Evolutionary conservation across 2,113 vertebrate species (phyloP), one percentile per base, ranked within the genome.

Genomic region (Ammospiza caudacuta): DNA sequence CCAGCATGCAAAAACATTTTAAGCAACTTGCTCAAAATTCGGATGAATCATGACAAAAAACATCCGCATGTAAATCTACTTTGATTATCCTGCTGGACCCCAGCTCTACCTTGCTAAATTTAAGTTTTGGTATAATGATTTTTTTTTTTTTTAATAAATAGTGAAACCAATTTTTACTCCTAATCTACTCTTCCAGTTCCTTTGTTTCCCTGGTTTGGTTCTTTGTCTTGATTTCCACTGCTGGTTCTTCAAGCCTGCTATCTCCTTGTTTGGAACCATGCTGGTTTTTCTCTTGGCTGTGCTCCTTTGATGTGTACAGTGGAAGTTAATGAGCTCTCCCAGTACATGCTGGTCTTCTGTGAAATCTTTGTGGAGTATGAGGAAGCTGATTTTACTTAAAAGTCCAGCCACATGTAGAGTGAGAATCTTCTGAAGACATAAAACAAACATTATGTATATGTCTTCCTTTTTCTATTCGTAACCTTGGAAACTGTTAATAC

Each of bases 401-500:
- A 96, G 87, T 94, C 62, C 49, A 89, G 74, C 73, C 61, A 61
- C 86, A 87, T 44, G 44, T 84, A 49, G 80, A 92, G 86, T 72
- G 41, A 59, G 57, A 90, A 61, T 81, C 76, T 92, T 95, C 73
- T 89, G 73, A 95, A 95, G 61, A 91, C 31, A 18, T 74, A 43
- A 95, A 95, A 74, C 52, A 92, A 95, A 75, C 14, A 31, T 89
- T 94, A 94, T 86, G 79, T 76, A 43, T 94, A 89, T 91, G 49
- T 86, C n/a, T 6, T 82, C 63, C 49, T 70, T 88, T 83, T 87
- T 63, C 55, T 28, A n/a, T 72, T 84, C 0, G 57, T 95, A 96
- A 87, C 92, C 94, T 87, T 94, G 92, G 94, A 92, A 96, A 96
- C 94, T 78, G 83, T 91, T 94, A 62, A 61, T 15, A 82, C 84